These are phyloP conservation scores for Bombus breviceps DNA, from an alignment of 1,140 invertebrate species.

Conservation along the genomic window DNA sequence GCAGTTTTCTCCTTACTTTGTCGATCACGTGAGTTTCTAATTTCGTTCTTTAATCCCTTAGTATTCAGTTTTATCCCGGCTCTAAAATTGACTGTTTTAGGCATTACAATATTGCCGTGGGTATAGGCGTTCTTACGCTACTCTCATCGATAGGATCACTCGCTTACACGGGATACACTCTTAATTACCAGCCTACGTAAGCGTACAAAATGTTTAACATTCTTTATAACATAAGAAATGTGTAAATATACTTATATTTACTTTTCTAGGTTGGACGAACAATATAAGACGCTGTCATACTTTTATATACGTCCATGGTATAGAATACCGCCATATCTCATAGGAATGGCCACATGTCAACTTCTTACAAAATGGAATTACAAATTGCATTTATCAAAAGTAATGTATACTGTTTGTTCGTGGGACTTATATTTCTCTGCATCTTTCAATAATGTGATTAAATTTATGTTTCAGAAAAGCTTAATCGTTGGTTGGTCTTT, in stretches of 20 bases:
- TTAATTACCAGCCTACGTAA: constrained; percentile 81
- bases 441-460: background rate
- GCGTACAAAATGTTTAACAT: constrained; percentile 38
- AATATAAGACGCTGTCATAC: constrained; percentile 74
- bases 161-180: constrained; percentile 76
- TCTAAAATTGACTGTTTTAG: constrained; percentile 62
- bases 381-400: constrained; percentile 76
- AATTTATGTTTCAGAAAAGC: constrained; percentile 70
- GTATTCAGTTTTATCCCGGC: accelerated
- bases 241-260: background rate
- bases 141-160: constrained; percentile 71
- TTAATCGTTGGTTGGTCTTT: constrained; percentile 75
- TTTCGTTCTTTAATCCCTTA: too few relatives aligned
- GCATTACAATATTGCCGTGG: constrained; percentile 71
- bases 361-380: constrained; percentile 76
- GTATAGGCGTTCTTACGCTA: constrained; percentile 67
- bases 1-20: constrained; percentile 80
- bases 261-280: constrained; percentile 76
- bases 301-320: constrained; percentile 83
- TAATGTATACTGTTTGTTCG: constrained; percentile 42
- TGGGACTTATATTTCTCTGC: background rate
- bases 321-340: constrained; percentile 82
- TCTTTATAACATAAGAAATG: accelerated
- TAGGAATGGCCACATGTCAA: constrained; percentile 81
- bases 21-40: constrained; percentile 82